phyloP scores from a whole-genome alignment of 2,797 vertebrate genomes.

The Sebastes kiyomatsui region DNA sequence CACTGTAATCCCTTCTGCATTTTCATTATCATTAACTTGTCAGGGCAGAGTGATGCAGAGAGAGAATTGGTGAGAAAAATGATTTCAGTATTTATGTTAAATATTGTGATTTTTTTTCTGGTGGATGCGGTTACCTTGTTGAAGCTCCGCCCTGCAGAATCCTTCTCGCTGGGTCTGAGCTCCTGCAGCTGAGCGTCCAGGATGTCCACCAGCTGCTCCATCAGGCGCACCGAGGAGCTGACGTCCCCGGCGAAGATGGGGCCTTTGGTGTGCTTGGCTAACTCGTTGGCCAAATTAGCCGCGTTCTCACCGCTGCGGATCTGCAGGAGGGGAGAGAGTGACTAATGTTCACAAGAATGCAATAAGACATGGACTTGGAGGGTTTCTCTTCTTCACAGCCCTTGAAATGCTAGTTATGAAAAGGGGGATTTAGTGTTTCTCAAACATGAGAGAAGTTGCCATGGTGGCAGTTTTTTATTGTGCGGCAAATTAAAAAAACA shows the following conservation, averaged over 20 bases:
- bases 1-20: not conserved
- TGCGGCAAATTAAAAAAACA: not conserved
- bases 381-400: slow-evolving; percentile 28
- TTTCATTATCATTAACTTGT: not conserved
- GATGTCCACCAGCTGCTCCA: slow-evolving; percentile 99
- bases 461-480: slow-evolving; percentile 2
- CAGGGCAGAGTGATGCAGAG: not conserved
- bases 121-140: slow-evolving; percentile 88
- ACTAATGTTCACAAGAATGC: slow-evolving; percentile 36
- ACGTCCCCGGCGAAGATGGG: slow-evolving; percentile 95
- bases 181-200: slow-evolving; percentile 97
- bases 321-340: slow-evolving; percentile 75
- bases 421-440: not conserved
- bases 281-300: slow-evolving; percentile 95
- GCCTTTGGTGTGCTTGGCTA: slow-evolving; percentile 97
- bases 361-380: slow-evolving; percentile 35
- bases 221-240: slow-evolving; percentile 94
- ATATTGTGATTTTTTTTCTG: not conserved
- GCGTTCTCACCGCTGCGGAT: slow-evolving; percentile 98
- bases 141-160: slow-evolving; percentile 95
- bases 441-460: slow-evolving; percentile 5
- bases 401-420: slow-evolving; percentile 34
- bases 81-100: not conserved
- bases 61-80: not conserved
- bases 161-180: slow-evolving; percentile 93